Percentiles rank a stretch among this genome's conserved stretches.
Conservation (phyloP, 2,113 vertebrate genomes). For the Sinosuthora webbiana region DNA sequence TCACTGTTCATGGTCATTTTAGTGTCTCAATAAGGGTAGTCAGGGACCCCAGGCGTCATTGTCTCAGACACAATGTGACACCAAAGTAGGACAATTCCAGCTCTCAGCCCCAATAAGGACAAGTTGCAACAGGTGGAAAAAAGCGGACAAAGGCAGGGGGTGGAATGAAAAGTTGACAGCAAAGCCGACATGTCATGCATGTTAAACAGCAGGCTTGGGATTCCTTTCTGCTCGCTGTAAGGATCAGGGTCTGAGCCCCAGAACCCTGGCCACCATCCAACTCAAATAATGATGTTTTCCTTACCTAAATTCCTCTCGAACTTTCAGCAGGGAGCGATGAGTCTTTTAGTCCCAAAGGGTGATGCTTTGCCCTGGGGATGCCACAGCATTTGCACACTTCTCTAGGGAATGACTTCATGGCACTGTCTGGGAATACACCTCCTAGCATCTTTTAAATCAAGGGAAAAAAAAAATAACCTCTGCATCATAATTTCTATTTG, state of each 20-base stretch:
- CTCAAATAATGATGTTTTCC: slow-evolving; percentile 27
- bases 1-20: not conserved
- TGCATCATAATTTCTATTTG: not conserved
- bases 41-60: not conserved
- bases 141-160: not conserved
- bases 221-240: not conserved
- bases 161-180: slow-evolving; percentile 37
- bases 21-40: not conserved
- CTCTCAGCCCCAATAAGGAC: not conserved
- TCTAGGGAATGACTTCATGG: rapidly evolving
- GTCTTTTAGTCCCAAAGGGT: not conserved
- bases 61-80: not conserved
- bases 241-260: not conserved
- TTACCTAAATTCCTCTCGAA: slow-evolving; percentile 18
- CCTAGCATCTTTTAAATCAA: not conserved
- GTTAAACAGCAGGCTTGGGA: slow-evolving; percentile 40
- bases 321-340: not conserved
- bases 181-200: slow-evolving; percentile 33
- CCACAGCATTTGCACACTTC: rapidly evolving
- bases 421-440: not conserved
- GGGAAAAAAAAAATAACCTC: not conserved
- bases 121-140: slow-evolving; percentile 55
- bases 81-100: not conserved
- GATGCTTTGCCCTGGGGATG: not conserved
- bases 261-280: not conserved